Conservation (phyloP, 2,888 invertebrate genomes). For the Scaptomyza tumidula region DNA sequence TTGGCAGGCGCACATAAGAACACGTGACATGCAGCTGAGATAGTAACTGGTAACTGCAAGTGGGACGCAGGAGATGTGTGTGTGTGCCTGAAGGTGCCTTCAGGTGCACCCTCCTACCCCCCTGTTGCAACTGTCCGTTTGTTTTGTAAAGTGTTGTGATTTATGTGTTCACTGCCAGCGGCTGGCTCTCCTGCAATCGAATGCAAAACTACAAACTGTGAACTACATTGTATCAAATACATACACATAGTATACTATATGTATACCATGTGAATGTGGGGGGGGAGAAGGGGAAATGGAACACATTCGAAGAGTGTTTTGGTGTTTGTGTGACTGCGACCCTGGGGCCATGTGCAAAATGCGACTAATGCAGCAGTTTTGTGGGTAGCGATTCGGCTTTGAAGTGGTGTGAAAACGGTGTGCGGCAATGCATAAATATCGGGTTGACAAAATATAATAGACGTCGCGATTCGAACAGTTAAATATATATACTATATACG, state of each 20-base stretch:
- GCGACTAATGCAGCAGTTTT: constrained; percentile 39
- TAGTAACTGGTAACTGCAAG: constrained; percentile 40
- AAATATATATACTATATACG: too few species aligned
- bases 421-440: constrained; percentile 40
- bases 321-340: constrained; percentile 29
- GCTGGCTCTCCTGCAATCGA: constrained; percentile 42
- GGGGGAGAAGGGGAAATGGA: too few species aligned
- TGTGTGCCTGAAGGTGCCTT: constrained; percentile 23
- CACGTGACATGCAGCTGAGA: constrained; percentile 60
- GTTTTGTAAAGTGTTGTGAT: constrained; percentile 64
- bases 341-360: constrained; percentile 50
- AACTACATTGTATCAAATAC: constrained; percentile 20
- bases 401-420: constrained; percentile 26
- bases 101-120: neutral
- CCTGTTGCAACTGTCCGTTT: constrained; percentile 45
- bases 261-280: too few species aligned
- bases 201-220: constrained; percentile 45
- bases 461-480: constrained; percentile 17
- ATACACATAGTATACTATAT: neutral
- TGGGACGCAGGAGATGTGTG: neutral
- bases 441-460: constrained; percentile 26
- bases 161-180: constrained; percentile 46
- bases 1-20: constrained; percentile 14
- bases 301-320: neutral
- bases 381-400: constrained; percentile 23